A percentile compares a stretch with the other conserved stretches of the same genome.
Evolutionary conservation across 2,113 vertebrate species (phyloP).

Genomic region (Plecotus auritus): DNA sequence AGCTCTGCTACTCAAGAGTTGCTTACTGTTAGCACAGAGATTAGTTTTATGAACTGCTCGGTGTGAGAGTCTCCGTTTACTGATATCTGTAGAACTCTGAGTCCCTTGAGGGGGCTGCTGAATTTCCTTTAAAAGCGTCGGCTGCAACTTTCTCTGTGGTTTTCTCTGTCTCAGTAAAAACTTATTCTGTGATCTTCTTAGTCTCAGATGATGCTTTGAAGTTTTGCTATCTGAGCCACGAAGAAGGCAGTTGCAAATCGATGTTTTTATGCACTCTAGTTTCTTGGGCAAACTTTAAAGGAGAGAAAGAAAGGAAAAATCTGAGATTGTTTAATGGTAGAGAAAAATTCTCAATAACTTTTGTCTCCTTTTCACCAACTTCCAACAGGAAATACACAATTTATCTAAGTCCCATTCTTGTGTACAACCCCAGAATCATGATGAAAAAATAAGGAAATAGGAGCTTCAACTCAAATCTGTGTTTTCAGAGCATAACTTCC

Average conservation of each 20-base stretch:
- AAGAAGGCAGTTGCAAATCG: constrained; percentile 78
- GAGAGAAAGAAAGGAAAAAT: constrained; percentile 53
- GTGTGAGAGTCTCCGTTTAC: not conserved
- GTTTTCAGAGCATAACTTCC: not conserved
- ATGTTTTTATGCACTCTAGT: constrained; percentile 78
- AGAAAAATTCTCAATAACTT: not conserved
- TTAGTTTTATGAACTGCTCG: not conserved
- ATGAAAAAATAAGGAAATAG: not conserved
- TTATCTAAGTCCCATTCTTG: not conserved
- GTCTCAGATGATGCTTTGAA: constrained; percentile 31
- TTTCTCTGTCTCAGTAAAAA: constrained; percentile 48
- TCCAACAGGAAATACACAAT: not conserved
- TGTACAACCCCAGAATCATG: not conserved
- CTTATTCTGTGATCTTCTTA: constrained; percentile 28
- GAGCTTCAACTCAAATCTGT: not conserved
- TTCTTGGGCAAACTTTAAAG: constrained; percentile 80
- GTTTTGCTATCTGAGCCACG: not conserved
- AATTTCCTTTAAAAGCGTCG: constrained; percentile 42
- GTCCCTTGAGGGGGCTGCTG: not conserved
- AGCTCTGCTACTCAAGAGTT: accelerated
- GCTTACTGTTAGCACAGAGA: not conserved
- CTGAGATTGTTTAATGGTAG: not conserved
- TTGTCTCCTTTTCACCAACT: not conserved
- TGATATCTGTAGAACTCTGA: not conserved
- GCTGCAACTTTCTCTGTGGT: constrained; percentile 19